These are phyloP conservation scores for Laupala kohalensis DNA, from an alignment of 1,140 invertebrate species.

Conservation along the genomic window DNA sequence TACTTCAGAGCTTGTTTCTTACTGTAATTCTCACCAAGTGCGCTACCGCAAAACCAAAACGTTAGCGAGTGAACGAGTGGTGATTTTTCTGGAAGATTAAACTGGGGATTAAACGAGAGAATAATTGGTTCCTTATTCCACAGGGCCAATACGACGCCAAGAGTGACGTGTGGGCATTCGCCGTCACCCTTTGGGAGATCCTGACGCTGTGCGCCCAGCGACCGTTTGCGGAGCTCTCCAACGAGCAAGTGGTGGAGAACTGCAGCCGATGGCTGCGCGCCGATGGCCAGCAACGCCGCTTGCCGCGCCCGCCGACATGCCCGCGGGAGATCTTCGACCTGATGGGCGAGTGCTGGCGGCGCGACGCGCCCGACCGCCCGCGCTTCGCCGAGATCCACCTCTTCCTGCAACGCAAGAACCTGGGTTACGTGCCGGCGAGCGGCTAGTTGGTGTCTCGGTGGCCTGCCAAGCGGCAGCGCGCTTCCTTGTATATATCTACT, in stretches of 20 bases:
- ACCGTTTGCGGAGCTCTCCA: conserved; percentile 58
- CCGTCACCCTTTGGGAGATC: conserved; percentile 67
- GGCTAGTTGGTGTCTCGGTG: neutral
- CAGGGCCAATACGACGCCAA: conserved; percentile 57
- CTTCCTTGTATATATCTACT: neutral
- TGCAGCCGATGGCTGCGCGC: conserved; percentile 50
- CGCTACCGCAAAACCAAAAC: no score
- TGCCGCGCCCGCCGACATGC: conserved; percentile 41
- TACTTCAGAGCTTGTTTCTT: no score
- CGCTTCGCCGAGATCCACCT: conserved; percentile 59
- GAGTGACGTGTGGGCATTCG: conserved; percentile 69
- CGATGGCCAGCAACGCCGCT: conserved; percentile 29
- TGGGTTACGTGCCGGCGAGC: conserved; percentile 30
- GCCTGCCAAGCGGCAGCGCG: neutral
- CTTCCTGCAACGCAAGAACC: conserved; percentile 55
- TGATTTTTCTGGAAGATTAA: no score
- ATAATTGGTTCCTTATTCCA: conserved; percentile 4
- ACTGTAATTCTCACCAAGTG: no score
- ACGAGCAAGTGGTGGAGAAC: conserved; percentile 64
- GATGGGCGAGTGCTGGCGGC: conserved; percentile 64
- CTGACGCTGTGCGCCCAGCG: conserved; percentile 53
- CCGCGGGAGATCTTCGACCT: conserved; percentile 56
- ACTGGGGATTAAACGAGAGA: no score
- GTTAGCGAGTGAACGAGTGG: no score
- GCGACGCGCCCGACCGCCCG: conserved; percentile 47